phyloP scores from a whole-genome alignment of 2,113 vertebrate genomes.

The Trematocara nigrifrons region DNA sequence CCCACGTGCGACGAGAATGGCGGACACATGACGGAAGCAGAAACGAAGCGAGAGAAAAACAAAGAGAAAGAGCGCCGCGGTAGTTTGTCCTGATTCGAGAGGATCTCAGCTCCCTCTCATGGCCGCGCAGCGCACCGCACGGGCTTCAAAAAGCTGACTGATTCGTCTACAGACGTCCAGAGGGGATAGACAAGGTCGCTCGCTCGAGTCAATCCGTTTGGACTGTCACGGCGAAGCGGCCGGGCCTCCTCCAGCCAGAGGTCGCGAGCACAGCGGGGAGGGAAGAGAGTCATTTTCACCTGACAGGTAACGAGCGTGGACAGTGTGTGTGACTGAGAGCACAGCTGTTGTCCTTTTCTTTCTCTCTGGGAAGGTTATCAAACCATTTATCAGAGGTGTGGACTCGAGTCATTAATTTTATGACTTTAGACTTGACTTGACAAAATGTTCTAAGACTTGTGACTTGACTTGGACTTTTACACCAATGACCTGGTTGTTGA shows the following conservation, averaged over 20 bases:
- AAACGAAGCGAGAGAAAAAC: neutral
- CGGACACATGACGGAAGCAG: neutral
- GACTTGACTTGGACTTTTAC: too few relatives aligned
- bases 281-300: conserved; percentile 32
- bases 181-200: conserved; percentile 46
- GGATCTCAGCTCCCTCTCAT: conserved; percentile 56
- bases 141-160: neutral
- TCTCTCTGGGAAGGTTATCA: neutral
- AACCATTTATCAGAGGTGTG: neutral
- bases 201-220: conserved; percentile 40
- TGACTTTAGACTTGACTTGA: too few relatives aligned
- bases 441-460: too few relatives aligned
- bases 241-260: neutral
- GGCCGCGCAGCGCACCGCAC: neutral
- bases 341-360: neutral
- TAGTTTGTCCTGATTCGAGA: neutral
- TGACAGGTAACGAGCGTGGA: conserved; percentile 10
- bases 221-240: conserved; percentile 27
- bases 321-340: neutral
- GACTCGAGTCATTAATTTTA: too few relatives aligned
- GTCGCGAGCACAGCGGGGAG: conserved; percentile 30
- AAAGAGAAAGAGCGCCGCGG: neutral
- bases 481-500: too few relatives aligned
- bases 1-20: neutral
- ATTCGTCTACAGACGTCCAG: conserved; percentile 19